Evolutionary conservation across 1,140 invertebrate species (phyloP).

Genomic region (Scaptodrosophila lebanonensis): DNA sequence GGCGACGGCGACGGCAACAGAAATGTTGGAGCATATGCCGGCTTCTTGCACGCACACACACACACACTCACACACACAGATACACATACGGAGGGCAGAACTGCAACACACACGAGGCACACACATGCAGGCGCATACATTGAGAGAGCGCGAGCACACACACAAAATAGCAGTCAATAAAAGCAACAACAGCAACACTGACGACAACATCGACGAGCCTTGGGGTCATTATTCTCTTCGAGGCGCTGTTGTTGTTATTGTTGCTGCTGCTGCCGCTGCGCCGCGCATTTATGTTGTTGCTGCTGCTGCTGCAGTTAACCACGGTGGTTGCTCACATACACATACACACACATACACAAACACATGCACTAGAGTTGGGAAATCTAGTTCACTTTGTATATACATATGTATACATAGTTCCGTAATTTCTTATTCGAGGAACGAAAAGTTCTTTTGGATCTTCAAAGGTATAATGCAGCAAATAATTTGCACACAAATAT

Average conservation of each 20-base stretch:
- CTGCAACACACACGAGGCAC: constrained; percentile 15
- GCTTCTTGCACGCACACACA: constrained; percentile 57
- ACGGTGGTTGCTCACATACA: constrained; percentile 26
- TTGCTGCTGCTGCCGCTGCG: no score
- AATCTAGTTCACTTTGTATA: no score
- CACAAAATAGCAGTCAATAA: constrained; percentile 69
- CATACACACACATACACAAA: constrained; percentile 42
- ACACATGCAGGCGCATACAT: constrained; percentile 10
- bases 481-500: no score
- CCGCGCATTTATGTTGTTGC: constrained; percentile 42
- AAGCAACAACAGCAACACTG: constrained; percentile 36
- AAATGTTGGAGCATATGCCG: constrained; percentile 68
- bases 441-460: no score
- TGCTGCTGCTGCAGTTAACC: constrained; percentile 19
- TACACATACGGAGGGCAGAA: constrained; percentile 11
- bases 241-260: no score
- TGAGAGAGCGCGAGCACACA: constrained; percentile 42
- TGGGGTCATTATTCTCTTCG: constrained; percentile 77
- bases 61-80: constrained; percentile 27
- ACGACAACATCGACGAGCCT: constrained; percentile 54
- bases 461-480: no score
- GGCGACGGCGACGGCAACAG: constrained; percentile 15
- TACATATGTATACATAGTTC: no score
- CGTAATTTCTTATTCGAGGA: no score
- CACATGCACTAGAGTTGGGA: constrained; percentile 27